Conservation (phyloP, 2,113 vertebrate species). For the Pluvianellus socialis region DNA sequence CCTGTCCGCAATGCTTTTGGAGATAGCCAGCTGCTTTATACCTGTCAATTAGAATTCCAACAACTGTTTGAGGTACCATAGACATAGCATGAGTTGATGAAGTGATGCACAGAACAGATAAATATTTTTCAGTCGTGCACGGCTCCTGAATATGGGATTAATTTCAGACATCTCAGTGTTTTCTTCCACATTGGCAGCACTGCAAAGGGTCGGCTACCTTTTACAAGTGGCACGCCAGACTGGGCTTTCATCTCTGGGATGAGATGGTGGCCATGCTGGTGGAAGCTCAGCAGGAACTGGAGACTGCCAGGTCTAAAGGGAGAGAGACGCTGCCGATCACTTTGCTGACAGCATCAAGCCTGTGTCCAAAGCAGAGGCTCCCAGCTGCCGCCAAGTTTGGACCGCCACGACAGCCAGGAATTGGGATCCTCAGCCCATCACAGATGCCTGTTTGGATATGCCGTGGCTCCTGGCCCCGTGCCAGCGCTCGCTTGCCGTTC, state of each 20-base stretch:
- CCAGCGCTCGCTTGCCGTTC: background rate
- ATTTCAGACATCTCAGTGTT: background rate
- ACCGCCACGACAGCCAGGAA: background rate
- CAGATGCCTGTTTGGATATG: background rate
- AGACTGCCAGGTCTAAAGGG: background rate
- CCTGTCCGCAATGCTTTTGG: background rate
- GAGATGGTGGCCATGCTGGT: background rate
- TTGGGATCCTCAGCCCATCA: background rate
- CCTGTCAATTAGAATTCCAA: background rate
- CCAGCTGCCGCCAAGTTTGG: background rate
- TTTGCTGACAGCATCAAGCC: background rate
- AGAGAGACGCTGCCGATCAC: constrained; percentile 8
- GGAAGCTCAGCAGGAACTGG: background rate
- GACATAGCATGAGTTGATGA: background rate
- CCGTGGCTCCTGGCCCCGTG: background rate
- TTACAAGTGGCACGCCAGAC: background rate
- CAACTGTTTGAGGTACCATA: background rate
- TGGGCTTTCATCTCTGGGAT: background rate
- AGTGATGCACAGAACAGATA: background rate
- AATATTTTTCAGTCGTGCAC: background rate
- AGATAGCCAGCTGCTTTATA: background rate
- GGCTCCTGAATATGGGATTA: background rate
- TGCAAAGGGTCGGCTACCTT: background rate
- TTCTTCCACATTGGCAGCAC: background rate
- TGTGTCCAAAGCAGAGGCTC: background rate